Conservation (phyloP, 2,797 vertebrate genomes). For the Tapera naevia region DNA sequence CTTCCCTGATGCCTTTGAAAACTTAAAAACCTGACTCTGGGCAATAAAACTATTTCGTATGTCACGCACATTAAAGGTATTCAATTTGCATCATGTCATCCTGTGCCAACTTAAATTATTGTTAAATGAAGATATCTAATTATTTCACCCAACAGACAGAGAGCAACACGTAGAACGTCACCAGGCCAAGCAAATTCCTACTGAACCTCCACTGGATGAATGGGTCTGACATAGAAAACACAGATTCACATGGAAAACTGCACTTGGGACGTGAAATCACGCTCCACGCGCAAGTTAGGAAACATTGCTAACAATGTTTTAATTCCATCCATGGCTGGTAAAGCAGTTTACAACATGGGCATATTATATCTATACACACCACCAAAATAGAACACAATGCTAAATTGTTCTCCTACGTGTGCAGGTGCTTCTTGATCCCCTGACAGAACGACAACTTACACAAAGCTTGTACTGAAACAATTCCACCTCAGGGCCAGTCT, state of each 20-base stretch:
- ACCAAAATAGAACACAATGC: neutral
- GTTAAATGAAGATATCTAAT: neutral
- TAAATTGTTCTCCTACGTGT: neutral
- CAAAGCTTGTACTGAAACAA: neutral
- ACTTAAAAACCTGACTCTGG: neutral
- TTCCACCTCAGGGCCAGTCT: neutral
- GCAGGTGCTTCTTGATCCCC: constrained; percentile 1
- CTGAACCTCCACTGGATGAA: neutral
- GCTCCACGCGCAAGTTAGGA: neutral
- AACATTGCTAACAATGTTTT: neutral
- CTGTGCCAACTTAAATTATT: neutral
- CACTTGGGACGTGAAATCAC: neutral
- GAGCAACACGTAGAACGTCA: neutral
- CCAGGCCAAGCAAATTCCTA: neutral
- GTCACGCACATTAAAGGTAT: neutral
- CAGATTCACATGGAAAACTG: neutral
- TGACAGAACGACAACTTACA: neutral
- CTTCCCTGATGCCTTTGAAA: neutral
- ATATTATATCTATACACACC: neutral
- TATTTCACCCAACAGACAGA: neutral
- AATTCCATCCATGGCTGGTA: neutral
- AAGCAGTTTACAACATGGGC: neutral
- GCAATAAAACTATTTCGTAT: neutral
- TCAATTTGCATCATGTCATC: neutral
- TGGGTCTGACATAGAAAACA: neutral